phyloP scores from a whole-genome alignment of 1,140 invertebrate species.

The Leptopilina clavipes region DNA sequence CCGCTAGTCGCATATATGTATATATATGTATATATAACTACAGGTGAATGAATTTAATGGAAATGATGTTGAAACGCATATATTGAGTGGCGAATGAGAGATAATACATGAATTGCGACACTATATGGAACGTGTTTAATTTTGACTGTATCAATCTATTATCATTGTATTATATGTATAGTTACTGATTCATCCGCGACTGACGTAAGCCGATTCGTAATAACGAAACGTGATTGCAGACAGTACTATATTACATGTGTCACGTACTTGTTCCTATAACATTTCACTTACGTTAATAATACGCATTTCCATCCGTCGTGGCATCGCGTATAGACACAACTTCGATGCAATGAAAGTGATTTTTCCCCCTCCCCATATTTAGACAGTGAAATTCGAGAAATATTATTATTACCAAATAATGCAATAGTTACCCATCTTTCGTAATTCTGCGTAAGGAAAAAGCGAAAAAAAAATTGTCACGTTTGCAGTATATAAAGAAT shows the following conservation, averaged over 20 bases:
- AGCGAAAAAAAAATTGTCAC: too few relatives aligned
- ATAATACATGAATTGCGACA: neutral
- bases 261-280: conserved; percentile 30
- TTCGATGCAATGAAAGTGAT: conserved; percentile 20
- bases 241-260: conserved; percentile 13
- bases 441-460: too few relatives aligned
- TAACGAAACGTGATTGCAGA: conserved; percentile 30
- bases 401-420: conserved; percentile 1
- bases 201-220: conserved; percentile 28
- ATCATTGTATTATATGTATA: conserved; percentile 2
- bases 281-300: conserved; percentile 18
- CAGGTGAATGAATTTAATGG: neutral
- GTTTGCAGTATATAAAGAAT: too few relatives aligned
- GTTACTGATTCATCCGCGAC: conserved; percentile 9
- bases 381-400: neutral
- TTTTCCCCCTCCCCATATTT: neutral
- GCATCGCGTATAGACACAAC: neutral
- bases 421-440: too few relatives aligned
- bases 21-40: too few relatives aligned
- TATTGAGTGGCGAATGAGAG: neutral
- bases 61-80: neutral
- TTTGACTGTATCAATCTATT: conserved; percentile 25
- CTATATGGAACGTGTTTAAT: conserved; percentile 1
- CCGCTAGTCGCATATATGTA: too few relatives aligned
- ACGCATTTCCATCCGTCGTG: neutral